Evolutionary conservation across 2,888 invertebrate species (phyloP), one percentile per base, ranked within the genome.

Genomic region (Acanthosoma haemorrhoidale): DNA sequence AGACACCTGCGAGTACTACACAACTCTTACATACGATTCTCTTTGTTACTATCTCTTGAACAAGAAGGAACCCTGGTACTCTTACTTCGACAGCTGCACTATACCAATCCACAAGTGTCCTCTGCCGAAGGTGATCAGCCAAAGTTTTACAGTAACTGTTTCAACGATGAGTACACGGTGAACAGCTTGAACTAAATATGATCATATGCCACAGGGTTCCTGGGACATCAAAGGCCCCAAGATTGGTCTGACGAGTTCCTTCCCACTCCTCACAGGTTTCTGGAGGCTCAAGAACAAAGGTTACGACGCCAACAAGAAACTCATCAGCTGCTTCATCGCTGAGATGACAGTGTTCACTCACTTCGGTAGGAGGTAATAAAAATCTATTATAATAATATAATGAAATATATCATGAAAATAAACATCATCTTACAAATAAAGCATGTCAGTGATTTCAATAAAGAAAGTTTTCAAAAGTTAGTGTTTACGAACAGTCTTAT

Each of bases 1-100:
- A 2, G 68, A 43, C 13, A 63, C 71, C 3, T 71, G 71, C 57
- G 71, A 71, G 25, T 71, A 71, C 31, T 68, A 61, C 51, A 25
- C 15, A n/a, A 51, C 67, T 29, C 15, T 25, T 11, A 25, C 13
- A 9, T 25, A n/a, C 11, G 29, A 18, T 29, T 11, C 18, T 11
- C n/a, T 67, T 13, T 67, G 67, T 32, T n/a, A 18, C 11, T 21
- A 4, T 11, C n/a, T 67, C 13, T 9, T 15, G 4, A 34, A 51
- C 16, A 43, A 67, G 31, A 67, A 51, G 15, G 31, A 25, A 16
- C 43, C 67, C 4, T 67, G 67, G 67, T 11, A 4, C 25, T 13
- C 5, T 11, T 67, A 25, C 21, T 18, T 67, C 9, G 15, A 67
- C 15, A 11, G 13, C 29, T 57, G 29, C 29, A 57, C n/a, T 13